Evolutionary conservation across 2,888 invertebrate species (phyloP).

Genomic region (Ichneumon xanthorius): DNA sequence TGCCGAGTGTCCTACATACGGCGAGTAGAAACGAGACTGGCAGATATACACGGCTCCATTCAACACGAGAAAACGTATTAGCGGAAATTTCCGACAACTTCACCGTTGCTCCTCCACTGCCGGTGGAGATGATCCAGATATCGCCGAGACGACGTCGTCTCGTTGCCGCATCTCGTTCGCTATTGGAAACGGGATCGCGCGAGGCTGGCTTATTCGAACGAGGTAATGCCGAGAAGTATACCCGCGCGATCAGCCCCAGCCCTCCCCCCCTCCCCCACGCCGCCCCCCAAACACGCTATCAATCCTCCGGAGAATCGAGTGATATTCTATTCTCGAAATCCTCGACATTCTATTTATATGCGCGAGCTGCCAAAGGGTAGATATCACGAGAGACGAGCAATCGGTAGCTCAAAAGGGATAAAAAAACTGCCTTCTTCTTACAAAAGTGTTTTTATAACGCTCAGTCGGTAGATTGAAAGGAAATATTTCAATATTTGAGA

Average conservation of each 20-base stretch:
- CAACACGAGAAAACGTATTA: constrained; percentile 65
- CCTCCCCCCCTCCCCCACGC: background rate
- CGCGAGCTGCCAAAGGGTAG: background rate
- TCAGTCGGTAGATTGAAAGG: no score
- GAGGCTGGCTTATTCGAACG: constrained; percentile 31
- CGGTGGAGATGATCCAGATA: constrained; percentile 59
- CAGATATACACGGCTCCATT: constrained; percentile 57
- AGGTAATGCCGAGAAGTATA: constrained; percentile 17
- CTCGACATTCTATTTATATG: constrained; percentile 26
- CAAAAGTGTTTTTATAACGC: no score
- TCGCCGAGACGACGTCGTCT: constrained; percentile 40
- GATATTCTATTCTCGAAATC: constrained; percentile 35
- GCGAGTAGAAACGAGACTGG: constrained; percentile 53
- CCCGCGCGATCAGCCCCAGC: constrained; percentile 48
- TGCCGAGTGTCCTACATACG: constrained; percentile 52
- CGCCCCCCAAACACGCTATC: constrained; percentile 25
- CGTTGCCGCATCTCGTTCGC: constrained; percentile 33
- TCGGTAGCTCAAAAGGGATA: background rate
- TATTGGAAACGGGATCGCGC: constrained; percentile 58
- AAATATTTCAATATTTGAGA: no score
- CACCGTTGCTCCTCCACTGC: constrained; percentile 29
- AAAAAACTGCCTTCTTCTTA: background rate
- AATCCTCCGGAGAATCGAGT: constrained; percentile 35
- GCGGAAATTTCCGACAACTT: constrained; percentile 67
- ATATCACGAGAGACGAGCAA: background rate